Conservation (phyloP, 2,888 invertebrate species). For the Steinernema hermaphroditum region DNA sequence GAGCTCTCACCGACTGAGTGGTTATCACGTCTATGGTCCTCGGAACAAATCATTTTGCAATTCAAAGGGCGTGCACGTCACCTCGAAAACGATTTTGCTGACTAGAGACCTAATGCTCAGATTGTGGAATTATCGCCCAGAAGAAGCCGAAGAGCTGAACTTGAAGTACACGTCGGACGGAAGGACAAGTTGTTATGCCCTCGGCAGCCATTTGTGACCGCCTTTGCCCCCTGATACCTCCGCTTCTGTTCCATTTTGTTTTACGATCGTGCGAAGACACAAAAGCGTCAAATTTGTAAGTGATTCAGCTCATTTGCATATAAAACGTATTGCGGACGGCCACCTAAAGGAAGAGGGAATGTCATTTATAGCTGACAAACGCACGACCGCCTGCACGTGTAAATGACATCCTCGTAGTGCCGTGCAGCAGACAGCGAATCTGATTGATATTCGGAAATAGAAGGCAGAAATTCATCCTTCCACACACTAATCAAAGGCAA, state of each 20-base stretch:
- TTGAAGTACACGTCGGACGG: no score
- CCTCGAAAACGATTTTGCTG: no score
- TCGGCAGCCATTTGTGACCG: no score
- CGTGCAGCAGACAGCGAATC: constrained; percentile 16
- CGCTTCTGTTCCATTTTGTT: no score
- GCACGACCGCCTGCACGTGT: constrained; percentile 24
- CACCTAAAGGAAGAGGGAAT: not conserved
- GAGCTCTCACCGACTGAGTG: constrained; percentile 7
- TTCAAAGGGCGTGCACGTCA: no score
- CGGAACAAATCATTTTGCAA: not conserved
- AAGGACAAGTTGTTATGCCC: no score
- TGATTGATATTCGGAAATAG: constrained; percentile 31
- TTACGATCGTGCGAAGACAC: no score
- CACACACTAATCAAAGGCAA: not conserved
- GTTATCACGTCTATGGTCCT: constrained; percentile 22
- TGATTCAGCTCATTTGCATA: constrained; percentile 7
- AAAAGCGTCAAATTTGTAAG: not conserved
- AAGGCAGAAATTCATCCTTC: constrained; percentile 12
- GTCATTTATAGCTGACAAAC: constrained; percentile 27
- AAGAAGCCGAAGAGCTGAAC: no score
- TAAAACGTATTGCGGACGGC: constrained; percentile 6
- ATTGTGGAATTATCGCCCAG: no score
- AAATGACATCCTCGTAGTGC: not conserved
- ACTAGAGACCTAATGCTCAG: no score
- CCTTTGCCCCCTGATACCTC: no score